Evolutionary conservation across 2,888 invertebrate genomes (phyloP).

Genomic region (Epinotia bilunana): DNA sequence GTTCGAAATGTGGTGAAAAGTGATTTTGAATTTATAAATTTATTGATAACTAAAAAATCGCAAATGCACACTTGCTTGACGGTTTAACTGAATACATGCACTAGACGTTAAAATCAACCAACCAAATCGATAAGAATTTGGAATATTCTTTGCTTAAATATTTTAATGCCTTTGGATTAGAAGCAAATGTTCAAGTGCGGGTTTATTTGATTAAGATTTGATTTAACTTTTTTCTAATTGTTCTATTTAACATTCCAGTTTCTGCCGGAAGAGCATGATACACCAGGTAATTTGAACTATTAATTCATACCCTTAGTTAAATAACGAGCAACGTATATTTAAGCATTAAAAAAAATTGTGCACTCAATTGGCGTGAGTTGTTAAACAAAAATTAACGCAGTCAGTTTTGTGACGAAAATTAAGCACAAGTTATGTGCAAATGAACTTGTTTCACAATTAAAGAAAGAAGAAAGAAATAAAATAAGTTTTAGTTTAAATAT

Average conservation of each 20-base stretch:
- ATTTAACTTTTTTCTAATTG: not conserved
- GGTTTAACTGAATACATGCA: not conserved
- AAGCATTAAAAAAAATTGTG: not conserved
- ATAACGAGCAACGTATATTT: not conserved
- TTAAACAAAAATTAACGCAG: too few species aligned
- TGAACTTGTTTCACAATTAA: too few species aligned
- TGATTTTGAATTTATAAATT: not conserved
- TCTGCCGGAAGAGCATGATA: not conserved
- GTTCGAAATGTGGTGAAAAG: conserved; percentile 10
- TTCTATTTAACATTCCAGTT: not conserved
- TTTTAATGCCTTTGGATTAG: not conserved
- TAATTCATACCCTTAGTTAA: not conserved
- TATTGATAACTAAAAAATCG: not conserved
- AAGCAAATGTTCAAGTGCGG: not conserved
- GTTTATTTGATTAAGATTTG: not conserved
- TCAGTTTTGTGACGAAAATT: too few species aligned
- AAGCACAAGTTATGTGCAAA: too few species aligned
- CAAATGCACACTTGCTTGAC: not conserved
- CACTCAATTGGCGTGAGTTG: too few species aligned
- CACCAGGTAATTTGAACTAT: not conserved
- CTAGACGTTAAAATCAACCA: not conserved
- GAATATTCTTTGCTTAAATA: not conserved
- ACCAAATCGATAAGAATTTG: not conserved
- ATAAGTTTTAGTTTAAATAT: too few species aligned
- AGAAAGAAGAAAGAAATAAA: too few species aligned